Evolutionary conservation across 2,797 vertebrate species (phyloP), one percentile per base, ranked within the genome.

Genomic region (Alauda arvensis): DNA sequence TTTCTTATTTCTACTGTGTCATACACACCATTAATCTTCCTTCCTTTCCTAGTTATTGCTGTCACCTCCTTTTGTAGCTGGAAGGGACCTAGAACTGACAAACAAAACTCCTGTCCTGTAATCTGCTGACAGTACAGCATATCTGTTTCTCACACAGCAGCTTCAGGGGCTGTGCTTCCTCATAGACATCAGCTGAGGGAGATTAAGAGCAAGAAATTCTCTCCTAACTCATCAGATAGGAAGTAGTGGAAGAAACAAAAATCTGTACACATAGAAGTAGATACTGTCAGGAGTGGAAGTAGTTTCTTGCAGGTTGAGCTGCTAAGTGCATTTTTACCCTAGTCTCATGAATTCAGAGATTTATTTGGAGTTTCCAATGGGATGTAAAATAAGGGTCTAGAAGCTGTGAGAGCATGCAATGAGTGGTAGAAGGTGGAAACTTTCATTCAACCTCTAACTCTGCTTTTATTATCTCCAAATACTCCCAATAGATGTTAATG

Each of bases 41-140:
- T 83, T 85, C 40, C 52, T 33, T 77, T 87, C 43, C 51, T 70
- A 45, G 51, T 85, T 89, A 48, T 83, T 93, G 51, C 72, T 91
- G 83, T 91, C 77, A 62, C 51, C 63, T 85, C 16, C 19, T 77
- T 88, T 82, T 11, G 19, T 85, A 83, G 74, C 78, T 1, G 0
- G 79, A 85, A 91, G 81, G 83, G 52, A 66, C 34, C 70, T 69
- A n/a, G 34, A 66, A 70, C 61, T 84, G 77, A 48, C 76, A 90
- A 93, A 80, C 23, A 74, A 87, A 84, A 49, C 74, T 87, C 18
- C 67, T 71, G 49, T 94, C 69, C 59, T 86, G 48, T 75, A 79
- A 89, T 83, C 83, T 79, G 78, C 52, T 88, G 88, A 89, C 77
- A 84, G 61, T 18, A 77, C n/a, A 80, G 79, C n/a, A 28, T 87